Conservation (phyloP, 2,797 vertebrate species). For the Chloroceryle inda region DNA sequence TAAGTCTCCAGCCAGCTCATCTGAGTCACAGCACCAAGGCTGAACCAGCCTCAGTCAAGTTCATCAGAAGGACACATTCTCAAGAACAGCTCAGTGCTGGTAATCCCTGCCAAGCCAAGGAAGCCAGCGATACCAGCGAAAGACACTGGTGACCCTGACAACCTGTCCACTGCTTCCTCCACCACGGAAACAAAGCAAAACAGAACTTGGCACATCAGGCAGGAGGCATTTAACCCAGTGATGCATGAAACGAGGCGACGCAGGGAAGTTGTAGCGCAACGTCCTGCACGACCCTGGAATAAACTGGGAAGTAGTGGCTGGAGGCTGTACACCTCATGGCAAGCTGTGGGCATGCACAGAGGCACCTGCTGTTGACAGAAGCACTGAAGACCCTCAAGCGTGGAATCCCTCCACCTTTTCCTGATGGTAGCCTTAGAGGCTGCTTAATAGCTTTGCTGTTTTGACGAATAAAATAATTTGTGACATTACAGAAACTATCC, state of each 20-base stretch:
- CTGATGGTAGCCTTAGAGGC: neutral
- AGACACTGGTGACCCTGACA: neutral
- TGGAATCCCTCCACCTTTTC: neutral
- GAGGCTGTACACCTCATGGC: neutral
- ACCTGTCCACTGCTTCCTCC: neutral
- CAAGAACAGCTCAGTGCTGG: neutral
- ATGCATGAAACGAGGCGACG: neutral
- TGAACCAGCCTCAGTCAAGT: neutral
- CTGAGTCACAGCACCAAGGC: conserved; percentile 22
- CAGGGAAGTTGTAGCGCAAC: neutral
- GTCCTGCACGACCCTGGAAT: neutral
- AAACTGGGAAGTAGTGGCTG: neutral
- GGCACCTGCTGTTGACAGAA: neutral
- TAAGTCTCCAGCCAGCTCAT: neutral
- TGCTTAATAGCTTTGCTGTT: neutral
- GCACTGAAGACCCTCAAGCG: neutral
- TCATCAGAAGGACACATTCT: neutral
- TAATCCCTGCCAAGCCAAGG: neutral
- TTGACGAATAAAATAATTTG: neutral
- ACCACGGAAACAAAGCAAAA: neutral
- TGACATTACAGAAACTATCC: neutral
- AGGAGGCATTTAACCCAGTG: neutral
- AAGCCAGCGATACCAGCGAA: neutral
- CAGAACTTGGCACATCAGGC: neutral
- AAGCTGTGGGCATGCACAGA: neutral